Conservation (phyloP, 2,888 invertebrate genomes). For the Chromoteleia sp. region DNA sequence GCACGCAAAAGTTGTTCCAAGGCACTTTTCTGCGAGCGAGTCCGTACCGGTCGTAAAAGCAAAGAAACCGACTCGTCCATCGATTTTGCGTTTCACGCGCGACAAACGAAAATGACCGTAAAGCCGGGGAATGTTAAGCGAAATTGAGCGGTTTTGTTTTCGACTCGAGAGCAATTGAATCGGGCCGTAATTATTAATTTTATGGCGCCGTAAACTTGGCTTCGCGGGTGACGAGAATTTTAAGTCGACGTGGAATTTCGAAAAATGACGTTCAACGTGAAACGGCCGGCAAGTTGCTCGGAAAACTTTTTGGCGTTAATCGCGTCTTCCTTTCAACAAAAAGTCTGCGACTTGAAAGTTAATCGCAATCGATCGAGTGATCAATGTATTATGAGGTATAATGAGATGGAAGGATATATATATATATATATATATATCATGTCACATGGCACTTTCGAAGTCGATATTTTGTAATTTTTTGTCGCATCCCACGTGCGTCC, state of each 20-base stretch:
- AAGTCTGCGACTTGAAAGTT: slow-evolving; percentile 21
- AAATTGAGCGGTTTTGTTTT: slow-evolving; percentile 38
- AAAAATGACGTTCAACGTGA: too few species aligned
- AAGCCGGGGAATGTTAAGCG: slow-evolving; percentile 27
- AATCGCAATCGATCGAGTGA: slow-evolving; percentile 3
- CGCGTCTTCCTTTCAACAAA: not conserved
- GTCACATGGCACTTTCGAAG: too few species aligned
- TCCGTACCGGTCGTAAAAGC: not conserved
- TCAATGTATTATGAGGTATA: not conserved
- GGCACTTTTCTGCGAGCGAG: too few species aligned
- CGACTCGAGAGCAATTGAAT: not conserved
- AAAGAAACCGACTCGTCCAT: slow-evolving; percentile 11
- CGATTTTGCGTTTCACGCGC: slow-evolving; percentile 9
- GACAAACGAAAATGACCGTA: slow-evolving; percentile 21
- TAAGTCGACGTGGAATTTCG: slow-evolving; percentile 11
- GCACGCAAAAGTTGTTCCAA: too few species aligned
- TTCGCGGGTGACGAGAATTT: slow-evolving; percentile 25
- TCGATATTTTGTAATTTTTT: too few species aligned
- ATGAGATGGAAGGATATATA: too few species aligned
- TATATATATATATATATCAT: too few species aligned
- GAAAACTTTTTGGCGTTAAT: slow-evolving; percentile 9
- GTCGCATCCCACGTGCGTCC: too few species aligned
- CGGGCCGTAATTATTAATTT: slow-evolving; percentile 32
- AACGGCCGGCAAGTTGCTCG: not conserved
- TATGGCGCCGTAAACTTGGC: slow-evolving; percentile 23